Evolutionary conservation across 2,113 vertebrate species (phyloP).

Genomic region (Ptychochromis oligacanthus): DNA sequence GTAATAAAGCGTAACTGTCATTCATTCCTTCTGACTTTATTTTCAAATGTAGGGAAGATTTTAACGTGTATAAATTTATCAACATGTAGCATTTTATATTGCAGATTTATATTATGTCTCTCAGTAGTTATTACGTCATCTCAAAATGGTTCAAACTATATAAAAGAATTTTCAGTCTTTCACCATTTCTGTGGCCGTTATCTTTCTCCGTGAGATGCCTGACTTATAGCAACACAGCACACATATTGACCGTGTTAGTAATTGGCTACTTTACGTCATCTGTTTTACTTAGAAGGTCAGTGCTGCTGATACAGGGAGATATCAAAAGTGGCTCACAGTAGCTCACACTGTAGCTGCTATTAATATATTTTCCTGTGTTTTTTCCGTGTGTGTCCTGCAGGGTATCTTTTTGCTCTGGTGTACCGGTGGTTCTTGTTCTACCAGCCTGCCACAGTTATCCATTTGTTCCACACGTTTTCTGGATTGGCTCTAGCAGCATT

Average conservation of each 20-base stretch:
- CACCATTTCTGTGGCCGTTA: accelerated
- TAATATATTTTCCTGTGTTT: slow-evolving; percentile 18
- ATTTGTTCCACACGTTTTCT: slow-evolving; percentile 89
- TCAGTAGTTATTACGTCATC: not conserved
- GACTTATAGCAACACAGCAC: not conserved
- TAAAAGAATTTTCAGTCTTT: not conserved
- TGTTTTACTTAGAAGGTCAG: slow-evolving; percentile 27
- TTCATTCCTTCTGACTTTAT: no score
- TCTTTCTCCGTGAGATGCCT: slow-evolving; percentile 17
- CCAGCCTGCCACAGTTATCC: slow-evolving; percentile 87
- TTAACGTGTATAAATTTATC: not conserved
- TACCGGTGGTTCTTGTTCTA: slow-evolving; percentile 90
- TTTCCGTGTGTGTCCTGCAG: slow-evolving; percentile 72
- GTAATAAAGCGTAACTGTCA: no score
- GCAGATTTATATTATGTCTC: not conserved
- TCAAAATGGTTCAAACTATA: not conserved
- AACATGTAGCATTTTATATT: not conserved
- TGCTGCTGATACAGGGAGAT: not conserved
- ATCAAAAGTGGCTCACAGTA: not conserved
- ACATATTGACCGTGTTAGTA: not conserved
- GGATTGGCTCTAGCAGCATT: slow-evolving; percentile 94
- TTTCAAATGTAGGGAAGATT: not conserved
- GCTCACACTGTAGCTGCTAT: not conserved
- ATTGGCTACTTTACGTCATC: not conserved
- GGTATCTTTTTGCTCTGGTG: slow-evolving; percentile 93